Base-by-base conservation (phyloP, 1,140 invertebrate genomes). In the Drosophila mojavensis region DNA sequence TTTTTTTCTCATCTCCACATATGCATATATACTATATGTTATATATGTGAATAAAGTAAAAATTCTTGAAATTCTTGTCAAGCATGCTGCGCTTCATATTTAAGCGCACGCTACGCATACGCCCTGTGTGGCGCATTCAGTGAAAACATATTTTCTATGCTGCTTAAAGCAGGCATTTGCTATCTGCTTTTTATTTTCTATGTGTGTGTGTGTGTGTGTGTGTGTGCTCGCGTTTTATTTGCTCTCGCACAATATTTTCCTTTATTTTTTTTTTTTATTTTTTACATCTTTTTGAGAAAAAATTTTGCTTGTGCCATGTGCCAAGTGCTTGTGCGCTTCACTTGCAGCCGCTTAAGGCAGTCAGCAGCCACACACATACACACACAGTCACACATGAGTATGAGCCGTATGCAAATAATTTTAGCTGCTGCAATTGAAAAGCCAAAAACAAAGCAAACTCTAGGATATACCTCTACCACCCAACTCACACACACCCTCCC, bases 281-380 rank as follows among this genome's bases (percentile, higher is more conserved):
- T 60, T 47, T 20, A 33, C 41, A 47, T 60, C 43, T 60, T 60
- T 47, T 60, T 9, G 15, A 11, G 24, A 3, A 60, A 60, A 60
- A 60, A 30, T 60, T 60, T 17, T 11, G 41, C 56, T 45, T 60
- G 56, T 47, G 41, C 56, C 41, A 47, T 47, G 56, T 60, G 56
- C 56, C 56, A 60, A 60, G 56, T 60, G 43, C 56, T 60, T 60
- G 56, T 60, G 56, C 43, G 56, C 56, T 60, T 60, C 56, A 60
- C 56, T 60, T 60, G 56, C 56, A 60, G 56, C 56, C 56, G 84
- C 84, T 89, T 89, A 89, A 89, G 84, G 84, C 84, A 89, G 78
- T 62, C 69, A 59, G 33, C 54, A 51, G 17, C 55, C 63, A 45
- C 50, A 30, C 17, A 33, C 13, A 33, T 15, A 45, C 62, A 55